Conservation (phyloP, 92 coral and sea anemone genomes). For the Virgularia gustaviana region DNA sequence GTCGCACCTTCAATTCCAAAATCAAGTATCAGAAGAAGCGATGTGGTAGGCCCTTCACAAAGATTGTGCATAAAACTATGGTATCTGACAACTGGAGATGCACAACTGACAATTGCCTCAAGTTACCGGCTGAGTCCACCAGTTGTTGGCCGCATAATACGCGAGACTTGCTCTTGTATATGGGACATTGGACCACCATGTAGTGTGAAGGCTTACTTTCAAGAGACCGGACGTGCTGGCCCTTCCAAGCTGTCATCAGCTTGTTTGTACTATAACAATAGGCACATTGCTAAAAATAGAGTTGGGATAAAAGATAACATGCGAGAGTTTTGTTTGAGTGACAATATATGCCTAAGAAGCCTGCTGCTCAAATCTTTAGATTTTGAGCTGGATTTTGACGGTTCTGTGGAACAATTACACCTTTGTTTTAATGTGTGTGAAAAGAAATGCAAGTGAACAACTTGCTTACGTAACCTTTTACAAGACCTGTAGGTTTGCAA, state of each 20-base stretch:
- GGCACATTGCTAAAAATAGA: background rate
- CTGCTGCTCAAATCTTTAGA: background rate
- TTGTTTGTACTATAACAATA: background rate
- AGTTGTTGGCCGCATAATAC: background rate
- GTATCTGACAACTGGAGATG: constrained; percentile 1
- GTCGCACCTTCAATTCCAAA: background rate
- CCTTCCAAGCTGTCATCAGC: background rate
- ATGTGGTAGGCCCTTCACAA: background rate
- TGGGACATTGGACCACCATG: too few relatives aligned
- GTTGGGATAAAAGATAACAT: background rate
- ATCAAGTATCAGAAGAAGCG: background rate
- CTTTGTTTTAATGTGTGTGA: too few relatives aligned
- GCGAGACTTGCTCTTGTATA: background rate
- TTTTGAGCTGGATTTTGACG: too few relatives aligned
- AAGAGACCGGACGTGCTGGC: too few relatives aligned
- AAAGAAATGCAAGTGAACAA: too few relatives aligned
- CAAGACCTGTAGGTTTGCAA: too few relatives aligned
- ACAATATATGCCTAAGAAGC: background rate
- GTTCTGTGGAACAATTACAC: too few relatives aligned
- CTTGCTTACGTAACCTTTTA: too few relatives aligned
- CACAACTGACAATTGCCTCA: background rate
- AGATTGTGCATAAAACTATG: background rate
- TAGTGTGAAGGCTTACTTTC: too few relatives aligned
- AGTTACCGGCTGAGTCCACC: constrained; percentile 14
- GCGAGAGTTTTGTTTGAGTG: background rate